Percentiles rank a stretch among this genome's conserved stretches.
Conservation (phyloP, 2,797 vertebrate species). For the Lepidocolaptes lacrymiger region DNA sequence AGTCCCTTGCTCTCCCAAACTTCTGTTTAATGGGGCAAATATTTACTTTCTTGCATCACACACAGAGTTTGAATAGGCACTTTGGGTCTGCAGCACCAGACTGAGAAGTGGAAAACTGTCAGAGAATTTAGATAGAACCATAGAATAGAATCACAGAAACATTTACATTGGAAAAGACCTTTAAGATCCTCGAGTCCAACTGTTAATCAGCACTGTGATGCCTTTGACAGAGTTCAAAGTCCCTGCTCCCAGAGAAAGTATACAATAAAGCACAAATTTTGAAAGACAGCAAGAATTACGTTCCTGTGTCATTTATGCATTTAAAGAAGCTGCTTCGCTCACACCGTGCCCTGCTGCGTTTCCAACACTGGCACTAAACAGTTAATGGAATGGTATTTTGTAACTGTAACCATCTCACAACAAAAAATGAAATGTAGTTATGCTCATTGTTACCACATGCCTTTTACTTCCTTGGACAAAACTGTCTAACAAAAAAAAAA, state of each 20-base stretch:
- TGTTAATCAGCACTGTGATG: neutral
- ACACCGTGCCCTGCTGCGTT: neutral
- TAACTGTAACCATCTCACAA: neutral
- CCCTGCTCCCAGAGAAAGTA: neutral
- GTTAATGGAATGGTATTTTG: neutral
- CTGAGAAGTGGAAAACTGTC: neutral
- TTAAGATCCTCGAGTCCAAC: neutral
- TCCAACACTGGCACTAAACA: neutral
- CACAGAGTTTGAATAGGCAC: neutral
- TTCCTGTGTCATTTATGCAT: neutral
- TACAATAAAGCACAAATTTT: neutral
- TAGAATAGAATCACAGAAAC: neutral
- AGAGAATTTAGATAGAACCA: neutral
- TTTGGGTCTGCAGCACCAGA: neutral
- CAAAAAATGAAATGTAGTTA: neutral
- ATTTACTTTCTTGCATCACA: slow-evolving; percentile 12
- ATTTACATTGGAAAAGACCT: neutral
- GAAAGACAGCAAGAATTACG: neutral
- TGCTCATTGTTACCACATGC: neutral
- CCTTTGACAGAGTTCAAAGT: neutral
- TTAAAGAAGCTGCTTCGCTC: neutral
- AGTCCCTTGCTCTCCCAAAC: neutral
- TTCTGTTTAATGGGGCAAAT: slow-evolving; percentile 14
- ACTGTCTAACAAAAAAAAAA: neutral
- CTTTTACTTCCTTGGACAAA: slow-evolving; percentile 21